phyloP scores from a whole-genome alignment of 2,888 invertebrate species.

The Acanthacorydalis orientalis region DNA sequence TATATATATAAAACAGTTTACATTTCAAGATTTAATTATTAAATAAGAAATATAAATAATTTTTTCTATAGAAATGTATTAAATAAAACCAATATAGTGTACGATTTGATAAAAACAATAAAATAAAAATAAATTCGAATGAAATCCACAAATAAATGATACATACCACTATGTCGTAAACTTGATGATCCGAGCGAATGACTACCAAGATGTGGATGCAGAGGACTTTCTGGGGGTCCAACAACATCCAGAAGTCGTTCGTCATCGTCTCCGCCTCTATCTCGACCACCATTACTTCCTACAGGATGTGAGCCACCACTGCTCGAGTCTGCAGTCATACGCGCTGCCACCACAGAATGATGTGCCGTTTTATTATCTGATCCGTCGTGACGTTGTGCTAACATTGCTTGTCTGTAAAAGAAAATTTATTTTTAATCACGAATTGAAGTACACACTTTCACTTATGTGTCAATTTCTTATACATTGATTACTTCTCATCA shows the following conservation, averaged over 20 bases:
- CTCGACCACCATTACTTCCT: conserved; percentile 4
- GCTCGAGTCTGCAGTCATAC: conserved; percentile 29
- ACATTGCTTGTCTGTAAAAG: conserved; percentile 56
- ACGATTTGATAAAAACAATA: too few species aligned
- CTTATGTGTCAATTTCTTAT: too few species aligned
- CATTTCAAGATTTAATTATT: too few species aligned
- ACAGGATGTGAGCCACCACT: conserved; percentile 12
- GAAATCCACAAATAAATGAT: conserved; percentile 8
- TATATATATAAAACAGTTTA: too few species aligned
- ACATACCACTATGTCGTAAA: conserved; percentile 17
- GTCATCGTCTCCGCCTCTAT: conserved; percentile 52
- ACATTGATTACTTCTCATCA: too few species aligned
- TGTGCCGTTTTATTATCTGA: conserved; percentile 38
- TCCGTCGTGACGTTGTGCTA: conserved; percentile 28
- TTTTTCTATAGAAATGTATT: too few species aligned
- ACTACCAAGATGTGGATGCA: conserved; percentile 36
- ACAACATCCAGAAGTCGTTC: conserved; percentile 77
- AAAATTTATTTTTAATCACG: too few species aligned
- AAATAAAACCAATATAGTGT: too few species aligned
- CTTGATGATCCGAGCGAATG: conserved; percentile 22
- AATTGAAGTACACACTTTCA: too few species aligned
- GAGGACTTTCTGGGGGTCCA: conserved; percentile 69
- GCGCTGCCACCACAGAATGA: conserved; percentile 24
- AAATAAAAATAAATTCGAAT: conserved; percentile 11
- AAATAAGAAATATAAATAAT: too few species aligned